phyloP scores from a whole-genome alignment of 2,888 invertebrate genomes.

The Panorpa germanica region DNA sequence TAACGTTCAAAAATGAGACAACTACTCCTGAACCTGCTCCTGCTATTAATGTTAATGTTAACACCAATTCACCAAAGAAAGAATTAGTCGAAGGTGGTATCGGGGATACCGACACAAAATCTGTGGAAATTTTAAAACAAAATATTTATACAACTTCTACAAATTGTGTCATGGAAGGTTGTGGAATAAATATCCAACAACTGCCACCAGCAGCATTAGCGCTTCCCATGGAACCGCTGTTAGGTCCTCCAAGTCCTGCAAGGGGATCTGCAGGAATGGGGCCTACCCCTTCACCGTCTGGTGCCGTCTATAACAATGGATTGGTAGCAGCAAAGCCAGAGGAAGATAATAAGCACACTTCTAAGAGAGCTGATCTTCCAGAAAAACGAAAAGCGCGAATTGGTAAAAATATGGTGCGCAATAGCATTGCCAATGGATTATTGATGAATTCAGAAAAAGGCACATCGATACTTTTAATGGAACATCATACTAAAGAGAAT shows the following conservation, averaged over 20 bases:
- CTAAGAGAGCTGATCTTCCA: no score
- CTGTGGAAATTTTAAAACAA: constrained; percentile 20
- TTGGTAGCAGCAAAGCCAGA: constrained; percentile 11
- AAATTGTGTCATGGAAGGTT: no score
- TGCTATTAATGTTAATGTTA: no score
- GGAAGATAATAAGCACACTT: not conserved
- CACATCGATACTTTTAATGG: constrained; percentile 30
- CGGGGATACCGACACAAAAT: constrained; percentile 24
- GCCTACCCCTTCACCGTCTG: constrained; percentile 39
- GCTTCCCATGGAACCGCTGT: constrained; percentile 28
- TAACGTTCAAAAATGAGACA: constrained; percentile 16
- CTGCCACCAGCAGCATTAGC: constrained; percentile 28
- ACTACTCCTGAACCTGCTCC: no score
- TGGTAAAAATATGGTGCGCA: constrained; percentile 48
- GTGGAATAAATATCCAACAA: no score
- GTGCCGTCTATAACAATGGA: no score
- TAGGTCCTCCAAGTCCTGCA: constrained; percentile 50
- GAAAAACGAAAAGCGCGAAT: constrained; percentile 33
- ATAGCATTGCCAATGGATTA: constrained; percentile 35
- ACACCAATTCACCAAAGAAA: no score
- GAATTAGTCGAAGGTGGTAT: no score
- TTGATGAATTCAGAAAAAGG: no score
- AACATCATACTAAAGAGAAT: constrained; percentile 17
- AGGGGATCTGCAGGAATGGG: constrained; percentile 45
- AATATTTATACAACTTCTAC: no score